Conservation (phyloP, 2,888 invertebrate species). For the Brassicogethes aeneus region DNA sequence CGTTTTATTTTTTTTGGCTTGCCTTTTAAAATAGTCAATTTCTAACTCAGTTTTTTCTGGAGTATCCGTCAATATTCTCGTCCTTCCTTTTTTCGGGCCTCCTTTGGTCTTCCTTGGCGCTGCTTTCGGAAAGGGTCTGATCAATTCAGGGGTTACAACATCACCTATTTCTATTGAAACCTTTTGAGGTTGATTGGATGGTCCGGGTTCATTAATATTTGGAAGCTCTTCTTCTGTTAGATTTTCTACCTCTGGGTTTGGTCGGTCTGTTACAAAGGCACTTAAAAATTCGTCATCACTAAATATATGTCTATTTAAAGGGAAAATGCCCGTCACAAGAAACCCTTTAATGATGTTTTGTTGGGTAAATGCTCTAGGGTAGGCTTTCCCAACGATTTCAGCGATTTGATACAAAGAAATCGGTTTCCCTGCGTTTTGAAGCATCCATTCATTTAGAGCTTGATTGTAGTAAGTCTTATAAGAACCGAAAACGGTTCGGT, state of each 20-base stretch:
- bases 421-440: constrained; percentile 12
- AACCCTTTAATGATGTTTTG: constrained; percentile 10
- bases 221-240: too few relatives aligned
- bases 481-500: constrained; percentile 8
- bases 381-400: constrained; percentile 10
- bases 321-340: too few relatives aligned
- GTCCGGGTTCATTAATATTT: background rate
- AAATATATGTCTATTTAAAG: too few relatives aligned
- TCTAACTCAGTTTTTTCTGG: constrained; percentile 11
- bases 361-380: constrained; percentile 8
- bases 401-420: constrained; percentile 16
- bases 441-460: constrained; percentile 10
- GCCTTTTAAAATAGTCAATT: background rate
- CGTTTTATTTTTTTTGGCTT: constrained; percentile 4
- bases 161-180: too few relatives aligned
- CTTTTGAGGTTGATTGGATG: too few relatives aligned
- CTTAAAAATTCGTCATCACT: too few relatives aligned
- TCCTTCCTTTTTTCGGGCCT: too few relatives aligned
- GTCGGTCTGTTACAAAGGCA: too few relatives aligned
- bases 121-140: constrained; percentile 2
- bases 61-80: constrained; percentile 11
- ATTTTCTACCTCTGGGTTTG: too few relatives aligned
- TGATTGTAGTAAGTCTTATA: constrained; percentile 8
- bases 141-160: too few relatives aligned
- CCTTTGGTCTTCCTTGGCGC: too few relatives aligned